Conservation (phyloP, 2,113 vertebrate genomes). For the Diphyllodes magnificus region DNA sequence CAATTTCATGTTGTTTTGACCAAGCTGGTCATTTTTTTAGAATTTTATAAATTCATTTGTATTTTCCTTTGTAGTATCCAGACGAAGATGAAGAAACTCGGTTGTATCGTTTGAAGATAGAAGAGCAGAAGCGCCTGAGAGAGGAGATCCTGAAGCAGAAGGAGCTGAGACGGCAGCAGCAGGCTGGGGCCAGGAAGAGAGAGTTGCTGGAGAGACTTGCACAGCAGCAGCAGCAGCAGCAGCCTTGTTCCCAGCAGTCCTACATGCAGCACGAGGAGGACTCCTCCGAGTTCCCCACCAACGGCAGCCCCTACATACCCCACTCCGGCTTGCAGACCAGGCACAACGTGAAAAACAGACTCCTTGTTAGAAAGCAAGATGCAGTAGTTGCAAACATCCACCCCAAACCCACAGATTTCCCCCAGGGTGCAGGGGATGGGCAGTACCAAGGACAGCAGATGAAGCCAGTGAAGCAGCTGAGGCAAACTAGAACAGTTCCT, state of each 20-base stretch:
- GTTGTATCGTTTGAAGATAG: conserved; percentile 92
- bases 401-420: conserved; percentile 52
- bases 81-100: conserved; percentile 94
- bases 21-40: neutral
- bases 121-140: conserved; percentile 92
- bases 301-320: conserved; percentile 64
- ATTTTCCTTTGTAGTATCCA: conserved; percentile 73
- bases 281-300: conserved; percentile 47
- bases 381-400: neutral
- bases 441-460: conserved; percentile 67
- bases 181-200: conserved; percentile 90
- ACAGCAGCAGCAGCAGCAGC: conserved; percentile 68
- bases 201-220: conserved; percentile 89
- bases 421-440: conserved; percentile 27
- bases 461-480: conserved; percentile 67
- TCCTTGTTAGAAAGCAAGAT: conserved; percentile 71
- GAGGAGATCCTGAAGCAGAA: conserved; percentile 93
- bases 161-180: conserved; percentile 91
- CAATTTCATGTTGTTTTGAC: neutral
- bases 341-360: conserved; percentile 76
- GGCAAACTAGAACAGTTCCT: conserved; percentile 57
- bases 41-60: neutral
- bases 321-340: conserved; percentile 66
- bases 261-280: conserved; percentile 55
- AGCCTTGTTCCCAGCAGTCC: conserved; percentile 29